Base-by-base conservation (phyloP, 2,888 invertebrate species). In the Tetragonisca angustula region DNA sequence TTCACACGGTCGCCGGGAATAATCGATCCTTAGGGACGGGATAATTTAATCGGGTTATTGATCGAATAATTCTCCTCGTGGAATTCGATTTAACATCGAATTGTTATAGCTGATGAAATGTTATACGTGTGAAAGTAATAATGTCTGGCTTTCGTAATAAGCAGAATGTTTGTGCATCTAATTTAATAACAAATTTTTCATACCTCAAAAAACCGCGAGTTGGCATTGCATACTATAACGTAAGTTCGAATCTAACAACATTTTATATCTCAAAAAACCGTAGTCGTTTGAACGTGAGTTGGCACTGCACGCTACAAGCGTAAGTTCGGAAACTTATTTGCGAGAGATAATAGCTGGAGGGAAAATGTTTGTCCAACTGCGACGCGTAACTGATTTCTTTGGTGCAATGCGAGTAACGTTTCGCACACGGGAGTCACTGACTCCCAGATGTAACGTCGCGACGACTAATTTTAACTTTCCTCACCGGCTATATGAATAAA, bases 381-480 rank as follows among this genome's bases (percentile, higher is more conserved):
- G 36, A 43, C 50, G 68, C 74, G 69, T 36, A 84, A 76, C 62
- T 73, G 79, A 77, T 84, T 87, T 87, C 82, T 88, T 88, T 75
- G 62, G 65, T 17, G 67, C 73, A 65, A 78, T 71, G 78, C 83
- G 78, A 79, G 84, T 77, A 81, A 89, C 79, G 71, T 59, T 80
- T 86, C 77, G 79, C 68, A 67, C 43, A 76, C 61, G 70, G 84
- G 77, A 89, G 90, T 89, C 90, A 89, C 76, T 89, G 90, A 90
- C 90, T 87, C 88, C 79, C 76, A 83, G 84, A 83, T 85, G 87
- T 85, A 90, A 88, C 84, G 84, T 72, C 82, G 81, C 85, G 85
- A 69, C 83, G 87, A 88, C 88, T 90, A 90, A 90, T 89, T 90
- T 90, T 90, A 90, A 90, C 90, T 83, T 83, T 88, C 77, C 84